Conservation (phyloP, 2,797 vertebrate genomes). For the Rhabdophis nuchalis region DNA sequence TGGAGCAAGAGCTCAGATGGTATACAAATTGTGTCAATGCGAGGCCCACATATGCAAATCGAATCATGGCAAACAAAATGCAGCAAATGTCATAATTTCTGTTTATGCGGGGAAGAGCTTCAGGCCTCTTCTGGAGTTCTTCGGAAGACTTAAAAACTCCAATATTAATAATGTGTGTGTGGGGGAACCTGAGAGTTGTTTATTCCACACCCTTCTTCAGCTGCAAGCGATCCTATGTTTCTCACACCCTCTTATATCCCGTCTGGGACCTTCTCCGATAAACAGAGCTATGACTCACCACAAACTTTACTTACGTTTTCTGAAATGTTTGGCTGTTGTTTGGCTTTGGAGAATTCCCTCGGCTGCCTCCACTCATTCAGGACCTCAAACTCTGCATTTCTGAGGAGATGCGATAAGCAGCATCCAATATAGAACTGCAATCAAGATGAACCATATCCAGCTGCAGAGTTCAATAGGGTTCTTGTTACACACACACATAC, state of each 20-base stretch:
- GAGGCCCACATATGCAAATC: background rate
- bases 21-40: background rate
- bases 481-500: background rate
- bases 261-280: background rate
- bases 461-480: background rate
- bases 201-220: background rate
- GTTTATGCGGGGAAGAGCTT: too few relatives aligned
- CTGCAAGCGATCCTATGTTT: background rate
- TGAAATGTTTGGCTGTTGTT: background rate
- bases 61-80: background rate
- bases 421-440: background rate
- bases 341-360: background rate
- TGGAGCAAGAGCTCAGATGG: background rate
- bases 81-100: background rate
- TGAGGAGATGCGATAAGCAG: background rate
- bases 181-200: background rate
- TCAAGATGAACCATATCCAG: background rate
- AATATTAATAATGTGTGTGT: background rate
- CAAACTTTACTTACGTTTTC: slow-evolving; percentile 14
- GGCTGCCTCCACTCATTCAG: background rate
- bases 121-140: background rate
- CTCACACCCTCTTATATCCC: background rate
- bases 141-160: background rate
- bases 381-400: background rate
- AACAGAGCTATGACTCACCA: slow-evolving; percentile 4